Base-by-base conservation (phyloP, 1,140 invertebrate species). In the Copidosoma floridanum region DNA sequence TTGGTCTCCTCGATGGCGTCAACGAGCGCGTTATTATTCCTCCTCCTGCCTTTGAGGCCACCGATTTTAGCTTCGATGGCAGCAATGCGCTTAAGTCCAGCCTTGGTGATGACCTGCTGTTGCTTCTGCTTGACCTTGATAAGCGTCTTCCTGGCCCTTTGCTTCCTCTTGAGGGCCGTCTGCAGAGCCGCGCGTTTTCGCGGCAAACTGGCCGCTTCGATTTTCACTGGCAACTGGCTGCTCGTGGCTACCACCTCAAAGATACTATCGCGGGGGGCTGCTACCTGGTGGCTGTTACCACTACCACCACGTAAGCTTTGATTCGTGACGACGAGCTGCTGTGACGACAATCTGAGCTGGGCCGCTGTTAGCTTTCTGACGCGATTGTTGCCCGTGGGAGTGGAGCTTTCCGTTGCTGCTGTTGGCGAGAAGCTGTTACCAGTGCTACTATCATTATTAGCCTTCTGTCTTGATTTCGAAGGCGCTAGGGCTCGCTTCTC, bases 401-500 rank as follows among this genome's bases (percentile, higher is more conserved):
- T 32, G 12, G 29, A 32, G 29, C 29, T 32, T 32, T 32, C n/a
- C 12, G 12, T 32, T 32, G 23, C n/a, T 26, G 23, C 8, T 48
- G 1, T 37, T 11, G 12, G n/a, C 21, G 16, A 14, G 10, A n/a
- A 27, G 41, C 24, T 8, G 47, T 16, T 29, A 14, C 18, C 21
- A 57, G 11, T 18, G 35, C 71, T 68, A 56, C 69, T 70, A 61
- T 77, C 76, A 71, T 76, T 78, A 71, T 72, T 80, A 54, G 70
- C 71, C 73, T 73, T 80, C 71, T 79, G 77, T 67, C 80, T 81
- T 52, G 76, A 69, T 73, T 79, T 81, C 51, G 76, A 79, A 73
- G 77, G 71, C 69, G 72, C 75, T 81, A 80, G 71, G 77, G 77
- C 72, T 80, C 73, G 79, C 64, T 81, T 81, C 73, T 81, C 79